Conservation (phyloP, 2,113 vertebrate species). For the Herpetotheres cachinnans region DNA sequence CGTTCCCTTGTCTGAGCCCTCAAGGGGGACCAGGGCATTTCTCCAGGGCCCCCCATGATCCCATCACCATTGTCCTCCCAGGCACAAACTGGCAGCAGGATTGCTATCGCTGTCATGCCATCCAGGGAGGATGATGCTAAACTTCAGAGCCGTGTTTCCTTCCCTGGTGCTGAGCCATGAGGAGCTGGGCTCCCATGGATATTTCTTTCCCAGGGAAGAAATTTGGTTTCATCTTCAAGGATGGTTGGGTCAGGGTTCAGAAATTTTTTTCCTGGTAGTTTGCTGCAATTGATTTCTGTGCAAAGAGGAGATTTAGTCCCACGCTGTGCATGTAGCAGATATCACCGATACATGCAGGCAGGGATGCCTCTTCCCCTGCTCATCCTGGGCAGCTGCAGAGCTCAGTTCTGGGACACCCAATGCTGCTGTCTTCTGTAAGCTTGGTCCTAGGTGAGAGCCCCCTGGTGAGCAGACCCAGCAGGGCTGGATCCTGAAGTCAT, state of each 20-base stretch:
- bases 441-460: not conserved
- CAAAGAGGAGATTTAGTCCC: not conserved
- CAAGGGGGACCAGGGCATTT: not conserved
- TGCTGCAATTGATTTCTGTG: not conserved
- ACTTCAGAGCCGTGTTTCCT: not conserved
- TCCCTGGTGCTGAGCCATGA: accelerated
- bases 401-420: not conserved
- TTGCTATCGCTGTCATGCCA: accelerated
- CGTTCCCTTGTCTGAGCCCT: not conserved
- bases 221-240: too few relatives aligned
- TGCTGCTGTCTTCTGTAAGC: not conserved
- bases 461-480: not conserved
- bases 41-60: not conserved
- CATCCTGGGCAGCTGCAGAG: not conserved
- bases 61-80: not conserved
- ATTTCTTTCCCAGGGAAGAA: not conserved
- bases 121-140: not conserved
- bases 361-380: not conserved
- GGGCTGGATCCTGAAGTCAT: not conserved
- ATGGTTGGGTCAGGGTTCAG: not conserved
- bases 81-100: not conserved
- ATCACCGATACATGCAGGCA: accelerated
- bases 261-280: not conserved
- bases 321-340: accelerated
- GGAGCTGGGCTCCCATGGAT: not conserved